Evolutionary conservation across 1,140 invertebrate species (phyloP).

Genomic region (Bombus impatiens): DNA sequence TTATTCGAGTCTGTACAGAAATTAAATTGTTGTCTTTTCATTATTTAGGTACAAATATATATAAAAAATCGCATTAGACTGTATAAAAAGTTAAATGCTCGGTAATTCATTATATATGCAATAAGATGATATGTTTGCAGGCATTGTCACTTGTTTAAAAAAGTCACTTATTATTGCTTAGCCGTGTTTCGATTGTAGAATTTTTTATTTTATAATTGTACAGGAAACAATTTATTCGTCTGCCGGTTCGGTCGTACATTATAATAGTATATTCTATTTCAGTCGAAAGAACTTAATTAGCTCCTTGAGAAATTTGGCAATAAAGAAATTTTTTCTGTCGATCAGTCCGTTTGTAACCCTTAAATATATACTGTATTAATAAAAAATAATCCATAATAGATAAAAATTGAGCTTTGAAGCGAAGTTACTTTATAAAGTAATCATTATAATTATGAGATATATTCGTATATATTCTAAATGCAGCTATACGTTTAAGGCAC

Average conservation of each 20-base stretch:
- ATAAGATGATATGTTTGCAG: constrained; percentile 18
- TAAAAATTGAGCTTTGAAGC: constrained; percentile 56
- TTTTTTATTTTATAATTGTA: background rate
- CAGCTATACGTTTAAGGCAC: constrained; percentile 64
- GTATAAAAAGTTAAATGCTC: background rate
- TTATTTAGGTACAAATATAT: constrained; percentile 1
- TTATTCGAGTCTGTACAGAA: constrained; percentile 16
- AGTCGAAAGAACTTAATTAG: constrained; percentile 19
- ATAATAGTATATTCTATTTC: constrained; percentile 6
- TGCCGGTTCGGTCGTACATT: background rate
- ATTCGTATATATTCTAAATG: constrained; percentile 38
- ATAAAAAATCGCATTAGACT: background rate
- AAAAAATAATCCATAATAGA: constrained; percentile 4
- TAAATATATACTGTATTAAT: constrained; percentile 31
- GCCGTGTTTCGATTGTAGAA: background rate
- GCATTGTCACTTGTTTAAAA: background rate
- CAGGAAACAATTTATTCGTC: background rate
- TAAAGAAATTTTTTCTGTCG: constrained; percentile 22
- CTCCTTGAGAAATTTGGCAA: constrained; percentile 9
- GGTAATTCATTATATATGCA: background rate
- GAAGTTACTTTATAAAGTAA: constrained; percentile 49
- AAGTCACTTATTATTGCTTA: background rate
- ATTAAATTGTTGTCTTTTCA: background rate
- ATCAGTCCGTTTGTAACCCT: constrained; percentile 9
- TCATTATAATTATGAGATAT: constrained; percentile 21